Evolutionary conservation across 2,888 invertebrate species (phyloP), one percentile per base, ranked within the genome.

Genomic region (Mythimna pallens): DNA sequence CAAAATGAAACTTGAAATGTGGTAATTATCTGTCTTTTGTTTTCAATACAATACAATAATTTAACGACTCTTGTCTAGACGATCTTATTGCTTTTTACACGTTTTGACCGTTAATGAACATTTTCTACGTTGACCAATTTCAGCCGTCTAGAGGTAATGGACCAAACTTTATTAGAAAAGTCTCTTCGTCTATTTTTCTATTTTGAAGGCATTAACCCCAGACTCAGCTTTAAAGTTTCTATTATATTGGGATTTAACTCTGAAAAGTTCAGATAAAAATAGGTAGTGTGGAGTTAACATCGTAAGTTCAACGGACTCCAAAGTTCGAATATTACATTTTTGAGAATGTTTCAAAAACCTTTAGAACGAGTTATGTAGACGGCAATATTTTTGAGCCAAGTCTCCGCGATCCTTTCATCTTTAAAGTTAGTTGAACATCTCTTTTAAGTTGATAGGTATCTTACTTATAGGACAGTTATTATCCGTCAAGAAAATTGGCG

Each of bases 371-470:
- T 55, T 70, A 59, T 63, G 69, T 63, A 76, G 73, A 58, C 59
- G 62, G 67, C 40, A 59, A 77, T 77, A 77, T 78, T 82, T 84
- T 81, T 70, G 25, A 68, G 73, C 57, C 43, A 70, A 84, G 57
- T 69, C 58, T 57, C 66, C 22, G 50, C 47, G 66, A 57, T n/a
- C 62, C 82, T 84, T 82, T 84, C 78, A 82, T 78, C 84, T 68
- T 72, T 40, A 72, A 84, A 82, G 70, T 72, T 54, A 65, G 70
- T 74, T 64, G 78, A 74, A 72, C 62, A 65, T 78, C 74, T 78
- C 66, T 64, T 80, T 70, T 22, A 68, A 74, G 64, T 71, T 71
- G 64, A 82, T 66, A 65, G 59, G 54, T 73, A 75, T 70, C 63
- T 84, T 62, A 57, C 69, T 65, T 14, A 57, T 61, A 7, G 70